Conservation (phyloP, 2,113 vertebrate species). For the Misgurnus anguillicaudatus region DNA sequence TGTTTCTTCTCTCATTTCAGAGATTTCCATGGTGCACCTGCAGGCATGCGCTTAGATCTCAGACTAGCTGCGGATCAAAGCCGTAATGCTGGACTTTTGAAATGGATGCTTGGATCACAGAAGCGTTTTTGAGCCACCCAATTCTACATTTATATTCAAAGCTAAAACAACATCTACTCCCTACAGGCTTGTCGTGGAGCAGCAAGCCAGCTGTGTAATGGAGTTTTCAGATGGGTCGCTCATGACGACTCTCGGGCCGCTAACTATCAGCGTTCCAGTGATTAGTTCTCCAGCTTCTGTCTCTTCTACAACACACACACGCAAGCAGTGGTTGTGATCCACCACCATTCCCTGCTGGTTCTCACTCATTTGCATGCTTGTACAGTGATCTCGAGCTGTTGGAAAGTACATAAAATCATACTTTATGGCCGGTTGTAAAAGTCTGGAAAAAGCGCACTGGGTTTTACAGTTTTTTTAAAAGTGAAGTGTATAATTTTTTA, state of each 20-base stretch:
- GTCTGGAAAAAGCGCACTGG: conserved; percentile 63
- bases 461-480: conserved; percentile 67
- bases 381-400: conserved; percentile 70
- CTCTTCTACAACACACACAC: conserved; percentile 32
- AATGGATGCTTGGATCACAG: conserved; percentile 50
- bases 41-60: conserved; percentile 54
- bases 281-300: conserved; percentile 66
- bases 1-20: conserved; percentile 34
- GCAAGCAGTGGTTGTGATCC: conserved; percentile 65
- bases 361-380: conserved; percentile 73
- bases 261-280: conserved; percentile 63
- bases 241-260: conserved; percentile 63
- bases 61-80: conserved; percentile 55
- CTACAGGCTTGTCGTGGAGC: conserved; percentile 27
- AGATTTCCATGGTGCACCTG: conserved; percentile 50
- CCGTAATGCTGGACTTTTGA: conserved; percentile 54
- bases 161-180: conserved; percentile 51
- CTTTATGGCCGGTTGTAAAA: conserved; percentile 76
- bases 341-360: conserved; percentile 61
- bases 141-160: conserved; percentile 44
- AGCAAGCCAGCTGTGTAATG: conserved; percentile 63
- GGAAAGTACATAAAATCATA: conserved; percentile 75
- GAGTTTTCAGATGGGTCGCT: conserved; percentile 70
- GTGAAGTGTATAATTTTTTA: not conserved
- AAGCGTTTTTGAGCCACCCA: conserved; percentile 54